phyloP scores from a whole-genome alignment of 2,113 vertebrate species.

The Gymnocephalus cernua region DNA sequence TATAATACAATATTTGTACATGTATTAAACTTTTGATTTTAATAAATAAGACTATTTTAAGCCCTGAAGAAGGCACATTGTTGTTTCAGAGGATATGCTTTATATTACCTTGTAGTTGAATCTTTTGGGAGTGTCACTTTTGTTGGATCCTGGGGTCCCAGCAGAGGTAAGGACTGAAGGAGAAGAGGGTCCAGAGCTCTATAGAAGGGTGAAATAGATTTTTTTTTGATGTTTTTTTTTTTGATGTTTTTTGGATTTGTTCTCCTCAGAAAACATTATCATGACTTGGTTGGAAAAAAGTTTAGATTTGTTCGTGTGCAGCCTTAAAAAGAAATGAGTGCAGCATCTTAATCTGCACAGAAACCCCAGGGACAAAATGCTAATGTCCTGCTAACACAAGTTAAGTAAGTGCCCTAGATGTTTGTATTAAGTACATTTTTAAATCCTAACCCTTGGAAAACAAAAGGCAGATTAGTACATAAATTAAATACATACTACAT shows the following conservation, averaged over 20 bases:
- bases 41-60: neutral
- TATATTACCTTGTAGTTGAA: constrained; percentile 80
- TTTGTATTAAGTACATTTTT: neutral
- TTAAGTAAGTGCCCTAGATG: neutral
- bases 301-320: neutral
- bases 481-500: neutral
- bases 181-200: constrained; percentile 76
- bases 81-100: neutral
- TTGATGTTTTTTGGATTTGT: neutral
- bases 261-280: neutral
- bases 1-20: neutral
- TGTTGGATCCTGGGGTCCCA: constrained; percentile 71
- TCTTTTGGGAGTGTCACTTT: constrained; percentile 71
- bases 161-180: constrained; percentile 62
- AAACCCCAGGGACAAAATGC: neutral
- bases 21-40: neutral
- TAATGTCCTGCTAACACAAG: neutral
- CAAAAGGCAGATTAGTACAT: neutral
- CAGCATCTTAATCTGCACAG: neutral
- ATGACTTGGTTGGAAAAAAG: neutral
- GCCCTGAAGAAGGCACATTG: neutral
- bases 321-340: neutral
- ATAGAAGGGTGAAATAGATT: neutral
- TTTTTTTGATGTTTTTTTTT: too few relatives aligned
- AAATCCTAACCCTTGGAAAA: neutral